A percentile compares a stretch with the other conserved stretches of the same genome.
These are phyloP conservation scores for Gonioctena quinquepunctata DNA, from an alignment of 1,140 invertebrate genomes.

Conservation along the genomic window DNA sequence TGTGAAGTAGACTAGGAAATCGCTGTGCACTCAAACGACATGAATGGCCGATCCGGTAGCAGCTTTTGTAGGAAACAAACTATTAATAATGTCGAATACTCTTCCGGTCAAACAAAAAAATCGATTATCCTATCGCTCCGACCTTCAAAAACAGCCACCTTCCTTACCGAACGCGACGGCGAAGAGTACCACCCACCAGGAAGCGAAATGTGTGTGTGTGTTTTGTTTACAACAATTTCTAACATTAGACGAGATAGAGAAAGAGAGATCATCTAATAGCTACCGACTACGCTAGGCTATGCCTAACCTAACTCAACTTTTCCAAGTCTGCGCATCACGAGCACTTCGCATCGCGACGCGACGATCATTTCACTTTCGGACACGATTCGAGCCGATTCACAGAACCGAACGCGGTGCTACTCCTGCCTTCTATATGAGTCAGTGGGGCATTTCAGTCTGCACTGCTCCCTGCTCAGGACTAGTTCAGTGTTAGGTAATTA, in stretches of 20 bases:
- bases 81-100: no score
- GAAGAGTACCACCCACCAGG: slow-evolving; percentile 13
- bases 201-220: not conserved
- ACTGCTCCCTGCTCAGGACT: not conserved
- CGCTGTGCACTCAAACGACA: no score
- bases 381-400: slow-evolving; percentile 4
- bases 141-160: not conserved
- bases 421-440: slow-evolving; percentile 16
- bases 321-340: slow-evolving; percentile 13
- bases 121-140: no score
- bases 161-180: not conserved
- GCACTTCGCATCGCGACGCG: no score
- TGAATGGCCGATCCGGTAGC: no score
- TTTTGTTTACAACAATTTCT: slow-evolving; percentile 18
- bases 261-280: not conserved
- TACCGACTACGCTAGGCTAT: slow-evolving; percentile 15
- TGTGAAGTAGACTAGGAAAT: no score
- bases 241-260: slow-evolving; percentile 7
- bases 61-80: no score
- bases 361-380: slow-evolving; percentile 22
- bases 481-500: not conserved
- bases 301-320: slow-evolving; percentile 24
- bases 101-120: not conserved
- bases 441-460: slow-evolving; percentile 18
- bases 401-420: not conserved